Base-by-base conservation (phyloP, 2,113 vertebrate genomes). In the Phrynosoma platyrhinos region DNA sequence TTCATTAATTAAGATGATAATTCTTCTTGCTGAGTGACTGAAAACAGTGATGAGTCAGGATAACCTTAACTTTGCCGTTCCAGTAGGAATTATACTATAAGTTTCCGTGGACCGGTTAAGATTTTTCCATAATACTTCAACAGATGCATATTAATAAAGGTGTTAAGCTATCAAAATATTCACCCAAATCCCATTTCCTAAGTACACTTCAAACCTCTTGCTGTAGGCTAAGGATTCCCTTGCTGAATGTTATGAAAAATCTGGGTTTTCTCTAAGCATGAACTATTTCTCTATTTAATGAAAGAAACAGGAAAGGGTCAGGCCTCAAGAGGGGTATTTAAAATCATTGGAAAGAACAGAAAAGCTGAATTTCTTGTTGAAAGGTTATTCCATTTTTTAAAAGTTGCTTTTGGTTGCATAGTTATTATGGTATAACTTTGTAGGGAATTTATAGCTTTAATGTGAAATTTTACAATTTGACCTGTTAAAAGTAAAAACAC, bases 281-380 rank as follows among this genome's bases (percentile, higher is more conserved):
- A 75, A 64, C 53, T 84, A 77, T 71, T 90, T 87, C 87, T 94
- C 85, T 88, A 91, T 93, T 94, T 93, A 91, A 91, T 90, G 80
- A 93, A 91, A 93, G 92, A 88, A 94, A 93, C 93, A 95, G 93
- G 95, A 94, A 95, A 92, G 58, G 69, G n/a, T 30, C 92, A 91
- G 91, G 27, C 62, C 89, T 87, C 91, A 69, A 87, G 87, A 91
- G 92, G 94, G 90, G 75, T 23, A 25, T 92, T 92, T 92, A 25
- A 55, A 93, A 90, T 79, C 78, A 2, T 10, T 10, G 66, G 68
- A 87, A 91, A 93, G 91, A 92, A 91, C 62, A 85, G 87, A 90
- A 89, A 72, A 92, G 81, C 77, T 42, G 32, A 62, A 81, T 92
- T 91, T 87, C 77, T 87, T 71, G 40, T 76, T 82, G 82, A 83